Conservation (phyloP, 2,113 vertebrate species). For the Oncorhynchus masou region DNA sequence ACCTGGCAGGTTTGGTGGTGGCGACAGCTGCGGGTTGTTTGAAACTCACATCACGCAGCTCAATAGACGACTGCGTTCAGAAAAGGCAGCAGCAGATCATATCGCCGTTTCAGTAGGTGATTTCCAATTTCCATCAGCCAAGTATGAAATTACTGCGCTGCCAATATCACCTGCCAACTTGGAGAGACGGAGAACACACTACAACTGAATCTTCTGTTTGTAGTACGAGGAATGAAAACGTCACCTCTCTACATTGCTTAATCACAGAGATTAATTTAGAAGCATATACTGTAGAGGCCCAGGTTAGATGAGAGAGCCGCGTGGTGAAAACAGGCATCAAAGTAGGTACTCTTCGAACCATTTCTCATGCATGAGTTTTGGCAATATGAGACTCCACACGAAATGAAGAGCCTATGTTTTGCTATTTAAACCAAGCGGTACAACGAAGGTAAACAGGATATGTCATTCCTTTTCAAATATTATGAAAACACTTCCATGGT, state of each 20-base stretch:
- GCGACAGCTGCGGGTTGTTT: constrained; percentile 32
- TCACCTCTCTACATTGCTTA: constrained; percentile 55
- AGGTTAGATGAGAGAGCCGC: constrained; percentile 13
- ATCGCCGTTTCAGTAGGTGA: constrained; percentile 53
- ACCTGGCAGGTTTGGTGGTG: constrained; percentile 16
- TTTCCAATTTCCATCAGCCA: constrained; percentile 66
- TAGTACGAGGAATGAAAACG: constrained; percentile 49
- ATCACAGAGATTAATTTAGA: constrained; percentile 65
- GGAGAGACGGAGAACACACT: constrained; percentile 36
- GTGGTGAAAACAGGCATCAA: constrained; percentile 47
- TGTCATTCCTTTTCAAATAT: constrained; percentile 23
- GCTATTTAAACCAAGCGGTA: constrained; percentile 31
- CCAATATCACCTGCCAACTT: constrained; percentile 59
- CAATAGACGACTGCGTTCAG: constrained; percentile 41
- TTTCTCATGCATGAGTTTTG: constrained; percentile 39
- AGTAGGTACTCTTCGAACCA: constrained; percentile 31
- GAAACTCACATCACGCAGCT: constrained; percentile 48
- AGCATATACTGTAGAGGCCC: constrained; percentile 35
- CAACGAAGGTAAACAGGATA: constrained; percentile 40
- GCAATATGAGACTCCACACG: constrained; percentile 22
- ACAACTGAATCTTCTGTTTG: constrained; percentile 54
- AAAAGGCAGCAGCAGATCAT: constrained; percentile 48
- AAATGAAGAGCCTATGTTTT: constrained; percentile 33
- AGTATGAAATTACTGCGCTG: constrained; percentile 59
- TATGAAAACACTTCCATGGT: not conserved